These are phyloP conservation scores for Sclerodermus sp. DNA, from an alignment of 2,888 invertebrate species.

Conservation along the genomic window DNA sequence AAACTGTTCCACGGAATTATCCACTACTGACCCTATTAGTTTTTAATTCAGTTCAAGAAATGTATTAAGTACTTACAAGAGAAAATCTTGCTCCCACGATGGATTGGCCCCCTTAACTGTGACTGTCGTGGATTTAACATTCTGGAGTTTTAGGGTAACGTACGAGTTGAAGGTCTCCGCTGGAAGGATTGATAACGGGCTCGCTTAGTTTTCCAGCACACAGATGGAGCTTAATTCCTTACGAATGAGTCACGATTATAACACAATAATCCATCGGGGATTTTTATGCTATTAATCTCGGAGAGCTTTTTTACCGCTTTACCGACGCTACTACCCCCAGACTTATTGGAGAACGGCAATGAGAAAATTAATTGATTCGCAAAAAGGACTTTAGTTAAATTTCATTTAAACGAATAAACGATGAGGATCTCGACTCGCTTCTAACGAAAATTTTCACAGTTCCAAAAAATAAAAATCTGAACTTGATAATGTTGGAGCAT, in stretches of 20 bases:
- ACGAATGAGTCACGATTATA: not conserved
- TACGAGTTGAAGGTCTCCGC: slow-evolving; percentile 93
- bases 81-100: slow-evolving; percentile 98
- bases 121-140: slow-evolving; percentile 97
- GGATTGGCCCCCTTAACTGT: slow-evolving; percentile 95
- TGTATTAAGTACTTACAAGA: slow-evolving; percentile 80
- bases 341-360: not conserved
- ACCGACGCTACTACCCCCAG: no score
- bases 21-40: not conserved
- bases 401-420: not conserved
- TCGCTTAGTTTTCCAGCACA: not conserved
- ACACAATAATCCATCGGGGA: no score
- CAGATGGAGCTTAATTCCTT: not conserved
- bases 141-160: slow-evolving; percentile 94
- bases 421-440: no score
- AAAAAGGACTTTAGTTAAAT: slow-evolving; percentile 4
- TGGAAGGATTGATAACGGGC: slow-evolving; percentile 58
- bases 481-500: no score
- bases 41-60: not conserved
- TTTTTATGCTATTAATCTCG: no score
- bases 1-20: not conserved
- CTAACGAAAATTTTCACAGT: no score
- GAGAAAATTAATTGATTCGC: slow-evolving; percentile 5
- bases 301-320: no score
- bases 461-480: no score